A percentile compares a stretch with the other conserved stretches of the same genome.
Evolutionary conservation across 30 jellyfish, hydroid and myxozoan genomes (phyloP).

Genomic region (Pelagia noctiluca): DNA sequence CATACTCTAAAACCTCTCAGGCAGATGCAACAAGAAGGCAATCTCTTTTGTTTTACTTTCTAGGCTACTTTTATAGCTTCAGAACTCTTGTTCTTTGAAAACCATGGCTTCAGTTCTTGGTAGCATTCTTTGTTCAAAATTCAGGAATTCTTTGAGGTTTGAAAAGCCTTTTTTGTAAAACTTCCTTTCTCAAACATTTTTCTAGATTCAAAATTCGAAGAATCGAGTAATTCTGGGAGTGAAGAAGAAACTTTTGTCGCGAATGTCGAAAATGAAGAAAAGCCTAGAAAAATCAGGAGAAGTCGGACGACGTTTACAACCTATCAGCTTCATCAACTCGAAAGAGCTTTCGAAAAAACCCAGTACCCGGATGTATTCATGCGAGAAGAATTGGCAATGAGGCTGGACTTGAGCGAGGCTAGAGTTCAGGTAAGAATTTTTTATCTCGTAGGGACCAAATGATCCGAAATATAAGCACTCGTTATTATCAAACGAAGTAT

Average conservation of each 20-base stretch:
- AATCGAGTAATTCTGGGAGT: conserved; percentile 64
- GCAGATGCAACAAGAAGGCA: too few species aligned
- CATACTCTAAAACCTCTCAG: too few species aligned
- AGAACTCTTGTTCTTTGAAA: too few species aligned
- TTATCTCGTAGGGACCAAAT: not conserved
- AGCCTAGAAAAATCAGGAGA: conserved; percentile 86
- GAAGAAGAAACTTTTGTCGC: conserved; percentile 48
- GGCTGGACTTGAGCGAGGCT: conserved; percentile 97
- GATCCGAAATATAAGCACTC: not conserved
- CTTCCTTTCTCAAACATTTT: too few species aligned
- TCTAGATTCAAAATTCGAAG: conserved; percentile 32
- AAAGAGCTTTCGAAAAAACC: conserved; percentile 95
- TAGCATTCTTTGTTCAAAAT: too few species aligned
- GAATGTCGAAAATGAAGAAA: conserved; percentile 66
- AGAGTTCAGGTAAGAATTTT: conserved; percentile 86
- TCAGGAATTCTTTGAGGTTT: too few species aligned
- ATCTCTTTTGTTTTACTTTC: too few species aligned
- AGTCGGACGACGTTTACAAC: conserved; percentile 97
- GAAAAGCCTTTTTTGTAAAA: too few species aligned
- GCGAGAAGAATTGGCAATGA: conserved; percentile 92
- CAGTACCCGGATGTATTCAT: conserved; percentile 98
- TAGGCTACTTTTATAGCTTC: too few species aligned
- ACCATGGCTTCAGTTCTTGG: too few species aligned
- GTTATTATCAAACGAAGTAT: not conserved
- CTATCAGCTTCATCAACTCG: conserved; percentile 96